Conservation (phyloP, 2,888 invertebrate genomes). For the Sialis lutaria region DNA sequence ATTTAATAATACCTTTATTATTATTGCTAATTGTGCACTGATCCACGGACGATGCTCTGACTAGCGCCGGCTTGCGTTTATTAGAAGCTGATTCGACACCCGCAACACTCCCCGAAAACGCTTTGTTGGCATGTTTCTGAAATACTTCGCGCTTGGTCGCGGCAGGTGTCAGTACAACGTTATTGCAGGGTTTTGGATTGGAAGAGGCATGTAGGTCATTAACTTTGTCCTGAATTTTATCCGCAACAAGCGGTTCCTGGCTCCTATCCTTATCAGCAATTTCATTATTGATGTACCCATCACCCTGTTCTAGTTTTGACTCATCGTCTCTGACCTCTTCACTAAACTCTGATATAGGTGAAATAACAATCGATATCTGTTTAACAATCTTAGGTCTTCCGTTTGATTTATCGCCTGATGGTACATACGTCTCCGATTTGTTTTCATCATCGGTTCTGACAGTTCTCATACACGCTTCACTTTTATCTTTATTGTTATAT, state of each 20-base stretch:
- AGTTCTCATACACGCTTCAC: not conserved
- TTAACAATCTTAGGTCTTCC: not conserved
- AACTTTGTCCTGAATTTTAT: not conserved
- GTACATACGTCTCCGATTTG: not conserved
- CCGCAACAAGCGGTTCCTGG: not conserved
- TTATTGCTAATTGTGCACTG: not conserved
- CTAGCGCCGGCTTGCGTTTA: constrained; percentile 17
- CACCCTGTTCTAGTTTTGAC: too few species aligned
- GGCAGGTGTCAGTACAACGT: constrained; percentile 20
- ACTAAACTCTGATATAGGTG: not conserved
- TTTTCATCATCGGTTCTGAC: not conserved
- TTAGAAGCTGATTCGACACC: constrained; percentile 4
- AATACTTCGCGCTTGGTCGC: constrained; percentile 20
- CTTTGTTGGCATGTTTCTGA: constrained; percentile 22
- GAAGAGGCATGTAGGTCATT: not conserved
- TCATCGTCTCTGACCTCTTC: not conserved
- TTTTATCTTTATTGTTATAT: too few species aligned
- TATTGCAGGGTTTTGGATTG: constrained; percentile 11
- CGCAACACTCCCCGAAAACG: constrained; percentile 17
- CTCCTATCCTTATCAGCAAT: not conserved
- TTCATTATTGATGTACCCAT: not conserved
- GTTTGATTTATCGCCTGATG: not conserved
- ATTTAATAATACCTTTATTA: too few species aligned
- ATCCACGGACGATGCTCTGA: constrained; percentile 20
- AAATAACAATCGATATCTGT: not conserved